Evolutionary conservation across 2,888 invertebrate genomes (phyloP).

Genomic region (Eugnorisma glareosa): DNA sequence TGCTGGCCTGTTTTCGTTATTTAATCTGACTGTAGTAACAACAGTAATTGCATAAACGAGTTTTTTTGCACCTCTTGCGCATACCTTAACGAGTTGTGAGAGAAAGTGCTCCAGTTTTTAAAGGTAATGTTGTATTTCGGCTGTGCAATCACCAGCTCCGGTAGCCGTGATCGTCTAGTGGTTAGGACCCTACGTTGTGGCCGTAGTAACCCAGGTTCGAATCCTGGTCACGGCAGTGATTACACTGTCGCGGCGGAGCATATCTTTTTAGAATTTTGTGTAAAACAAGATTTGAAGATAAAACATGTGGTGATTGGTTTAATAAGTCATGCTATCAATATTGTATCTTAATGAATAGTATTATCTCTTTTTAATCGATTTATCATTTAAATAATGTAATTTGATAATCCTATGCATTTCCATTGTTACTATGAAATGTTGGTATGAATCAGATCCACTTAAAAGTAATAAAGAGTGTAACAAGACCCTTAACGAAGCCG

Average conservation of each 20-base stretch:
- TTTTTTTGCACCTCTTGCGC: constrained; percentile 60
- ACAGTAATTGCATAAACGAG: constrained; percentile 53
- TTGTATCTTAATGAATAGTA: neutral
- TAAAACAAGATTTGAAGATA: neutral
- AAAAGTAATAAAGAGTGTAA: neutral
- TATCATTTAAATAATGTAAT: constrained; percentile 5
- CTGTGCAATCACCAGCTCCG: constrained; percentile 68
- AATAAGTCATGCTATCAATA: neutral
- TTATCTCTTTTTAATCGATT: neutral
- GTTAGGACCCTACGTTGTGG: constrained; percentile 95
- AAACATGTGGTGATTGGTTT: neutral
- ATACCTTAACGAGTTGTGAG: constrained; percentile 54
- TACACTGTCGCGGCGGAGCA: constrained; percentile 76
- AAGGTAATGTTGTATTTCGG: constrained; percentile 31
- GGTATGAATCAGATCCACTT: neutral
- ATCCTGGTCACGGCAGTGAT: constrained; percentile 93
- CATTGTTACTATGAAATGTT: neutral
- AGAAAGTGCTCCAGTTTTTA: constrained; percentile 67
- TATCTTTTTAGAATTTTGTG: constrained; percentile 32
- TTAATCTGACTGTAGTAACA: neutral
- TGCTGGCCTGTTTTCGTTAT: neutral
- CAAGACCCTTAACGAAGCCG: too few relatives aligned
- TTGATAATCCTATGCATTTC: neutral
- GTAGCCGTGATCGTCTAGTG: constrained; percentile 78
- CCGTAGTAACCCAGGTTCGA: constrained; percentile 94